phyloP scores from a whole-genome alignment of 2,888 invertebrate species.

The Rhingia campestris region DNA sequence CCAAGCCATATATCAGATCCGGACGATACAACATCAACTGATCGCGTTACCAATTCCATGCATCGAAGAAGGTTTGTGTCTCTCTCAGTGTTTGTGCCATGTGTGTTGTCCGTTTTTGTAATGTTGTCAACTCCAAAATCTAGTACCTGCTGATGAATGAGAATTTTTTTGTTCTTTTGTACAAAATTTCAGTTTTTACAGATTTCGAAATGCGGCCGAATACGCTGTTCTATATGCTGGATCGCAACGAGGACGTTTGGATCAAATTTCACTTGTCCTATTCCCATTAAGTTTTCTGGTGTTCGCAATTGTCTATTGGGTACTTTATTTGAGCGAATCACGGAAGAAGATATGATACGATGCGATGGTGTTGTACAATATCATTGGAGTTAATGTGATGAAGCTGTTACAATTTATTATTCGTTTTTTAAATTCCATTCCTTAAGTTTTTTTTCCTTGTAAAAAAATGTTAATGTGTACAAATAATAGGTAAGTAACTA shows the following conservation, averaged over 20 bases:
- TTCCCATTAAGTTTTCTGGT: conserved; percentile 85
- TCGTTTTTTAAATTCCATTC: conserved; percentile 32
- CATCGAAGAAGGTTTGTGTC: conserved; percentile 69
- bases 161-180: conserved; percentile 18
- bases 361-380: conserved; percentile 32
- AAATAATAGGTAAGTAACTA: not conserved
- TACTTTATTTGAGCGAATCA: conserved; percentile 85
- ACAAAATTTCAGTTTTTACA: conserved; percentile 70
- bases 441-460: conserved; percentile 11
- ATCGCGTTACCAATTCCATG: conserved; percentile 55
- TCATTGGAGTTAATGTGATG: conserved; percentile 38
- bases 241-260: conserved; percentile 85
- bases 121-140: not conserved
- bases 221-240: conserved; percentile 86
- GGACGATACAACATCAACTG: conserved; percentile 58
- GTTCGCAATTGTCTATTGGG: conserved; percentile 86
- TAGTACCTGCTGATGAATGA: conserved; percentile 19
- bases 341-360: conserved; percentile 77
- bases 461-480: conserved; percentile 36
- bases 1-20: conserved; percentile 51
- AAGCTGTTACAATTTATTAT: conserved; percentile 37
- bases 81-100: not conserved
- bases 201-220: conserved; percentile 83
- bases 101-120: not conserved
- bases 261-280: conserved; percentile 85